Conservation (phyloP, 2,797 vertebrate species). For the Heterohyrax brucei region DNA sequence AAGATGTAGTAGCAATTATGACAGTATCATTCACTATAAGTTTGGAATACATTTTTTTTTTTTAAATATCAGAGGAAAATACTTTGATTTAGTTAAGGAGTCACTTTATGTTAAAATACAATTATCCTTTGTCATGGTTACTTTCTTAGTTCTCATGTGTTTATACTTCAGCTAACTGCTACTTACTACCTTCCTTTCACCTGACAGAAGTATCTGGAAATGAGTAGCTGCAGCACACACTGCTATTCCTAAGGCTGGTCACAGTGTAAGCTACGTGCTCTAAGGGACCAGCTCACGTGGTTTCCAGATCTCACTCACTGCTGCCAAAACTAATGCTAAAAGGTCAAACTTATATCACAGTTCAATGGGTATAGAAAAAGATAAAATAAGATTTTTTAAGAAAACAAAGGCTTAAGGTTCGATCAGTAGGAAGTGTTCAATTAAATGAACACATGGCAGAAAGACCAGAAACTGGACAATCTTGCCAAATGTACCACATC, state of each 20-base stretch:
- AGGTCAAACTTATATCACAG: neutral
- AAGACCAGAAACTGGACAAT: neutral
- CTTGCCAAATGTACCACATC: neutral
- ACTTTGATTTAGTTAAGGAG: neutral
- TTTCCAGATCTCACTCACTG: neutral
- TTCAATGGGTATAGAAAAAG: neutral
- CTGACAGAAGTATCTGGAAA: neutral
- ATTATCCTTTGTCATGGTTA: neutral
- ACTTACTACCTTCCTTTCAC: neutral
- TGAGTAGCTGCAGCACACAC: neutral
- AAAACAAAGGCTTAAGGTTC: neutral
- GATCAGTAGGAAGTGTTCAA: conserved; percentile 18
- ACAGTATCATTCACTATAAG: neutral
- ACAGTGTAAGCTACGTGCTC: neutral
- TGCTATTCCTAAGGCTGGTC: neutral
- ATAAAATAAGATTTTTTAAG: neutral
- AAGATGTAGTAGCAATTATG: neutral
- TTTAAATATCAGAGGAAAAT: neutral
- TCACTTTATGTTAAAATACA: neutral
- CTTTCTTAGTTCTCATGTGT: neutral
- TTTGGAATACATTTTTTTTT: neutral
- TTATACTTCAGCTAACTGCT: neutral
- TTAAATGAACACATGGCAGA: conserved; percentile 32
- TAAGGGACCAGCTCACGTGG: neutral
- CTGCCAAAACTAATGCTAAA: conserved; percentile 31